Base-by-base conservation (phyloP, 2,797 vertebrate genomes). In the Sebastes nivosus region DNA sequence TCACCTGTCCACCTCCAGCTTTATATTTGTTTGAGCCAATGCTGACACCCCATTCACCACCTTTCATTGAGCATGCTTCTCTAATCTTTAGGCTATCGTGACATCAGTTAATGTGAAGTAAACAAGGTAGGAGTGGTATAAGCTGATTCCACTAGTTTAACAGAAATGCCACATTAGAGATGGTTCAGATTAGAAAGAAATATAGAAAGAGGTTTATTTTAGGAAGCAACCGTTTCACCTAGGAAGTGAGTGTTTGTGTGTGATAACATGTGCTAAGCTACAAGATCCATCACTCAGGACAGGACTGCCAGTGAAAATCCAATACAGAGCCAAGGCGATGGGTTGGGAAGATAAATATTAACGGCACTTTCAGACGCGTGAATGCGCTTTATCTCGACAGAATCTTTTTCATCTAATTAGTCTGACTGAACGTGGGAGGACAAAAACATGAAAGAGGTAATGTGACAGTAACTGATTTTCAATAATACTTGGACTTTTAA, bases 181-280 rank as follows among this genome's bases (percentile, higher is more conserved):
- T 86, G 60, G 24, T 14, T 63, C 50, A 16, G 85, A 82, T 84
- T 42, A 75, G 64, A 64, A 67, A 0, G 50, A 57, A 77, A 71
- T 52, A 75, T 0, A 52, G 50, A 14, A 13, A 34, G 54, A 55
- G 46, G 18, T 4, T 61, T 59, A 27, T 38, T 29, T 59, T 29
- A 65, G 14, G 77, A 64, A 78, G 36, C 30, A 73, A 18, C n/a
- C 24, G n/a, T 54, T 61, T 46, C 58, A 79, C 12, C 52, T 2
- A 60, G 59, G 29, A 63, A 38, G 67, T 27, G 34, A 71, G 54
- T 70, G 80, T 75, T 70, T 77, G 25, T 58, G 70, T 9, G 75
- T 63, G 79, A 89, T 85, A 77, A 85, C 54, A 76, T 81, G 68
- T 78, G 77, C 79, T 77, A 29, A 75, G 58, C 70, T 67, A 73